Conservation (phyloP, 2,113 vertebrate species). For the Gavia stellata region DNA sequence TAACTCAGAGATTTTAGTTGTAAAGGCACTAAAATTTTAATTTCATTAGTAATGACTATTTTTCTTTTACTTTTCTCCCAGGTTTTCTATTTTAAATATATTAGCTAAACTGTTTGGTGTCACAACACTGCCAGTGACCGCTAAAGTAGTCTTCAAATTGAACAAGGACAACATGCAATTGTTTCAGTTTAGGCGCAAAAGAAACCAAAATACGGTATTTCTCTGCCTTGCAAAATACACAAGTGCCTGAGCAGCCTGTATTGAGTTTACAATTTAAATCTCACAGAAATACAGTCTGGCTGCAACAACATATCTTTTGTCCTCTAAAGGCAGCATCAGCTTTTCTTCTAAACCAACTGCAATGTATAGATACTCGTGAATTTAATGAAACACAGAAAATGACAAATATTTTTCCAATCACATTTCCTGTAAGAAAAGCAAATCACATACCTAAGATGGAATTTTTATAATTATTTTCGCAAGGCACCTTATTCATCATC, state of each 20-base stretch:
- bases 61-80: background rate
- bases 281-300: background rate
- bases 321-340: background rate
- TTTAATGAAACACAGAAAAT: background rate
- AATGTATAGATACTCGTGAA: accelerated
- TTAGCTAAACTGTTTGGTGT: background rate
- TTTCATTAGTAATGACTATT: background rate
- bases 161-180: background rate
- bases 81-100: background rate
- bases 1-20: background rate
- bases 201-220: accelerated
- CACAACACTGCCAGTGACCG: background rate
- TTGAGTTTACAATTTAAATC: background rate
- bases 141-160: background rate
- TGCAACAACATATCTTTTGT: background rate
- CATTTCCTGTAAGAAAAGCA: background rate
- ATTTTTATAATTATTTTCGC: background rate
- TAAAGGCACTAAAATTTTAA: background rate
- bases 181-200: background rate
- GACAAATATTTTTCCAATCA: background rate
- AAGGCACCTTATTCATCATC: background rate
- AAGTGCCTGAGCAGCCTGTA: background rate
- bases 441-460: background rate
- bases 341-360: background rate
- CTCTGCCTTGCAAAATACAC: background rate